Conservation (phyloP, 1,140 invertebrate genomes). For the Drosophila repleta region DNA sequence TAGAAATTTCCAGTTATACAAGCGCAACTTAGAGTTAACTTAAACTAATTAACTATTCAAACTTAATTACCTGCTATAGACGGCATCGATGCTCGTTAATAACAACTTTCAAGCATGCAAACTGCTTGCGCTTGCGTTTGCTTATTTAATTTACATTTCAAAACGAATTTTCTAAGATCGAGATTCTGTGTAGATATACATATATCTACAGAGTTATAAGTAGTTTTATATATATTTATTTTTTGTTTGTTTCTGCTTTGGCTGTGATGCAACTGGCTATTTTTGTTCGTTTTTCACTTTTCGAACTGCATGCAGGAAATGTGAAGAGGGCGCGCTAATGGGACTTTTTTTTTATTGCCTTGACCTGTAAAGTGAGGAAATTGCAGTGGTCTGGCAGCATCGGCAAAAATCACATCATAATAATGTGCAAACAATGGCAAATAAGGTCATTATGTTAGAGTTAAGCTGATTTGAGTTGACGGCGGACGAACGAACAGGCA, state of each 20-base stretch:
- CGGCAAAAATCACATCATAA: conserved; percentile 66
- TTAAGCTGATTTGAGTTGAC: conserved; percentile 73
- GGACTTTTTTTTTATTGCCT: conserved; percentile 63
- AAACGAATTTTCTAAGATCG: conserved; percentile 38
- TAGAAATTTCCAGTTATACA: conserved; percentile 78
- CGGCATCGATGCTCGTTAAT: conserved; percentile 38
- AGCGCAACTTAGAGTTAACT: conserved; percentile 67
- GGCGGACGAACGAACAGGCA: conserved; percentile 24
- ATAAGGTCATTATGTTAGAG: conserved; percentile 77
- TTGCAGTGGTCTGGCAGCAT: conserved; percentile 46
- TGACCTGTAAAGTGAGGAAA: conserved; percentile 69
- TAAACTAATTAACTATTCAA: conserved; percentile 76
- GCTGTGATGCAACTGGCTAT: conserved; percentile 37
- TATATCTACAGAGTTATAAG: background rate
- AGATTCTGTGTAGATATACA: conserved; percentile 43
- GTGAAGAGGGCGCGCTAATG: conserved; percentile 24
- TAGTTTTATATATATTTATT: background rate
- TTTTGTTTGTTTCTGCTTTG: conserved; percentile 4
- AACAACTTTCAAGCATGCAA: conserved; percentile 46
- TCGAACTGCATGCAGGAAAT: conserved; percentile 20
- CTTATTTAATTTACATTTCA: conserved; percentile 48
- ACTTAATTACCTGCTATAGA: conserved; percentile 67
- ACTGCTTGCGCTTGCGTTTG: conserved; percentile 18
- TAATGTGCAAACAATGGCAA: conserved; percentile 78
- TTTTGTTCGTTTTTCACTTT: background rate